Percentiles rank a stretch among this genome's conserved stretches.
phyloP scores from a whole-genome alignment of 2,797 vertebrate species.

The Kryptolebias ocellatus region DNA sequence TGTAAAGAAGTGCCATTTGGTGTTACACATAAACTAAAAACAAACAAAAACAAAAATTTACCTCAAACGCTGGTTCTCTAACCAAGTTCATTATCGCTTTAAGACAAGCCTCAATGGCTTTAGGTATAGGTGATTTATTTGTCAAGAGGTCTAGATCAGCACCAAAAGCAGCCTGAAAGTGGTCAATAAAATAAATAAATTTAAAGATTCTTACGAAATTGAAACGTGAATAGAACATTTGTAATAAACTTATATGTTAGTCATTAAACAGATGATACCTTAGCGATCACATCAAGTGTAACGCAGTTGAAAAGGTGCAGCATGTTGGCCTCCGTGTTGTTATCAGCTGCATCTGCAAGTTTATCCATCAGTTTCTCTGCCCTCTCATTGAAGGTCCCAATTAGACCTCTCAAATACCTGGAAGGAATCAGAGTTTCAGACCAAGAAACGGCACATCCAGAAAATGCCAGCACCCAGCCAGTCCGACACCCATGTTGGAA shows the following conservation, averaged over 20 bases:
- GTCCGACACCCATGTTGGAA: background rate
- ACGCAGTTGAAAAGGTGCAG: too few species aligned
- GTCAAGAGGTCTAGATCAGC: conserved; percentile 85
- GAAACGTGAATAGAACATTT: too few species aligned
- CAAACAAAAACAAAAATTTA: conserved; percentile 13
- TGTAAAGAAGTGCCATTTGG: background rate
- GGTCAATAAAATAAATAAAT: background rate
- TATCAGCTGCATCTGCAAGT: too few species aligned
- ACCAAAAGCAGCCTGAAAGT: conserved; percentile 87
- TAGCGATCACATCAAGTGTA: conserved; percentile 88
- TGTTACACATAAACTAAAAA: background rate
- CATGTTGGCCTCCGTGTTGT: too few species aligned
- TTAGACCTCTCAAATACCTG: conserved; percentile 87
- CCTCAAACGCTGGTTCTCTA: conserved; percentile 52
- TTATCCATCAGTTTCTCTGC: conserved; percentile 57
- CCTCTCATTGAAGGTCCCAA: conserved; percentile 89
- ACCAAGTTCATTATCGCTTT: conserved; percentile 48
- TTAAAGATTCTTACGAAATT: background rate
- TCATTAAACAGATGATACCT: conserved; percentile 72
- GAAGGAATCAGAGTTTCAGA: conserved; percentile 1
- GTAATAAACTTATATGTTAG: too few species aligned
- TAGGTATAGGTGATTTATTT: conserved; percentile 77
- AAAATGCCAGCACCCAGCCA: background rate
- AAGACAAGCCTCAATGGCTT: conserved; percentile 78
- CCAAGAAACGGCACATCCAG: background rate